Evolutionary conservation across 2,113 vertebrate genomes (phyloP).

Genomic region (Callipepla californica): DNA sequence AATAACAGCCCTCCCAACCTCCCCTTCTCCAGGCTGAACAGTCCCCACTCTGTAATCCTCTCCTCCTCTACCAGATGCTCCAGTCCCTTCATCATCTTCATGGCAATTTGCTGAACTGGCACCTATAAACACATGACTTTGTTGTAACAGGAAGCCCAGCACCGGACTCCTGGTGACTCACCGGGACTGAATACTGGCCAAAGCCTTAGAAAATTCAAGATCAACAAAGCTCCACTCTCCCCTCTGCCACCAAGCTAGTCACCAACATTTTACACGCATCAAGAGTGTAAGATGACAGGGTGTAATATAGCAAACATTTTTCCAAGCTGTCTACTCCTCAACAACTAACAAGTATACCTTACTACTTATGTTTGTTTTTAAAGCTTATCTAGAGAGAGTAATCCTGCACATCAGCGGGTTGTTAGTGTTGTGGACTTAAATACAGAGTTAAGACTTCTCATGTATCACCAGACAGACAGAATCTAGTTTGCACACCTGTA

Average conservation of each 20-base stretch:
- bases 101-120: background rate
- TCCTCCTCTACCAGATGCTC: background rate
- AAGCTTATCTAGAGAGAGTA: background rate
- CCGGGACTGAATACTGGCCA: background rate
- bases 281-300: background rate
- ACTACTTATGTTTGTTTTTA: background rate
- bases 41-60: background rate
- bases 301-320: background rate
- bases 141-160: background rate
- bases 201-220: background rate
- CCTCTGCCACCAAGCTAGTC: background rate
- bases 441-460: background rate
- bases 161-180: background rate
- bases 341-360: background rate
- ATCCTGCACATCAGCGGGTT: background rate
- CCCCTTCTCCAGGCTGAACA: background rate
- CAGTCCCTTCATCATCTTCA: background rate
- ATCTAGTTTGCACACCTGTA: background rate
- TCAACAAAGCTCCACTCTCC: background rate
- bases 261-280: background rate
- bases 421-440: background rate
- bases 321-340: slow-evolving; percentile 4
- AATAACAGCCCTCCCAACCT: background rate
- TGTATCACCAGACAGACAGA: background rate
- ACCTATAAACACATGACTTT: background rate